phyloP scores from a whole-genome alignment of 2,113 vertebrate genomes.

The Plecotus auritus region DNA sequence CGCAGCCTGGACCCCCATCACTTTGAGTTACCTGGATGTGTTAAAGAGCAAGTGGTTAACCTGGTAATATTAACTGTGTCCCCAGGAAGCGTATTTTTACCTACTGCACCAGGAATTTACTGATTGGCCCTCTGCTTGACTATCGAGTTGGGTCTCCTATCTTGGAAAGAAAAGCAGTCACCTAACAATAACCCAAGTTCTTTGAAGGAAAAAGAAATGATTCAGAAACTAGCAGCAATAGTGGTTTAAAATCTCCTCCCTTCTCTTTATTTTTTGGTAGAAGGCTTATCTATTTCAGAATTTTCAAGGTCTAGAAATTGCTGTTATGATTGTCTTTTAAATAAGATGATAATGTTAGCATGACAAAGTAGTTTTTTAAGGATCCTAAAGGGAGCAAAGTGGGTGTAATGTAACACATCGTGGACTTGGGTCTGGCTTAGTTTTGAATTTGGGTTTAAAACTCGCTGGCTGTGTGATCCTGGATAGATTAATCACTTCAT shows the following conservation, averaged over 20 bases:
- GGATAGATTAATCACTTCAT: not conserved
- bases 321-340: not conserved
- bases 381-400: not conserved
- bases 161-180: not conserved
- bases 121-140: not conserved
- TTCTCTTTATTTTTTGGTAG: not conserved
- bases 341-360: not conserved
- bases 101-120: not conserved
- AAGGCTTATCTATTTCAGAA: not conserved
- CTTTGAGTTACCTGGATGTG: not conserved
- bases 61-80: not conserved
- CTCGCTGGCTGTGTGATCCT: not conserved
- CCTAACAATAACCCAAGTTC: not conserved
- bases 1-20: not conserved
- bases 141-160: not conserved
- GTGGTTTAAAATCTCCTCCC: not conserved
- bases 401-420: rapidly evolving
- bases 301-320: not conserved
- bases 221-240: not conserved
- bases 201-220: not conserved
- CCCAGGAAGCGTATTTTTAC: not conserved
- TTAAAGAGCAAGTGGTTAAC: not conserved
- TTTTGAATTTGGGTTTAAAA: not conserved
- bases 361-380: not conserved
- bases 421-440: not conserved